Conservation (phyloP, 1,140 invertebrate genomes). For the Psix sp. region DNA sequence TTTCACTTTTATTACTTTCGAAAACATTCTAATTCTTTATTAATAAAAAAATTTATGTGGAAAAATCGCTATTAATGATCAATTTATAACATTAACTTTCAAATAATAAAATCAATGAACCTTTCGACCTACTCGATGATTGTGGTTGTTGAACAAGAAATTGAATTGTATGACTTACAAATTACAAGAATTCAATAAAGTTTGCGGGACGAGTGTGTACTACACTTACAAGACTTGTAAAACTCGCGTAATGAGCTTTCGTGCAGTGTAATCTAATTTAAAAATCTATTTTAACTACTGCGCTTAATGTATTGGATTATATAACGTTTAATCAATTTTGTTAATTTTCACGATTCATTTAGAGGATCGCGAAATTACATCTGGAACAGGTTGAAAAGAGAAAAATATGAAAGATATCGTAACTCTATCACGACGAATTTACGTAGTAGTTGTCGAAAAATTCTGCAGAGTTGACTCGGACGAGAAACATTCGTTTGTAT, state of each 20-base stretch:
- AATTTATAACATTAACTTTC: too few species aligned
- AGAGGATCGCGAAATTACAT: background rate
- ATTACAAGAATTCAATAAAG: constrained; percentile 26
- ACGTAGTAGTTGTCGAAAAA: background rate
- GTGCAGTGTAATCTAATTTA: constrained; percentile 39
- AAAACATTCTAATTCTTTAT: too few species aligned
- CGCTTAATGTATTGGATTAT: constrained; percentile 22
- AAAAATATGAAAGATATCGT: constrained; percentile 6
- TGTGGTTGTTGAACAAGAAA: too few species aligned
- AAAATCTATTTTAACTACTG: constrained; percentile 36
- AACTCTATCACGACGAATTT: background rate
- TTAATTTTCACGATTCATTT: constrained; percentile 26
- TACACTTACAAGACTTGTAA: constrained; percentile 49
- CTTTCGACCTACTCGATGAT: too few species aligned
- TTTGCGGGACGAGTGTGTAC: constrained; percentile 27
- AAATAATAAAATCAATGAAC: too few species aligned
- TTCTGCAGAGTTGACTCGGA: constrained; percentile 8
- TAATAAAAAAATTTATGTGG: too few species aligned
- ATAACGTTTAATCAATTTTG: constrained; percentile 22
- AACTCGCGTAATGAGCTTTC: constrained; percentile 41
- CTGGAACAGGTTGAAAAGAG: background rate
- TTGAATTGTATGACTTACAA: constrained; percentile 32
- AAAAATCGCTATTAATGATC: too few species aligned
- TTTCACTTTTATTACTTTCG: too few species aligned
- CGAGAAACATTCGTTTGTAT: constrained; percentile 27